Base-by-base conservation (phyloP, 2,113 vertebrate species). In the Speoplatyrhinus poulsoni region DNA sequence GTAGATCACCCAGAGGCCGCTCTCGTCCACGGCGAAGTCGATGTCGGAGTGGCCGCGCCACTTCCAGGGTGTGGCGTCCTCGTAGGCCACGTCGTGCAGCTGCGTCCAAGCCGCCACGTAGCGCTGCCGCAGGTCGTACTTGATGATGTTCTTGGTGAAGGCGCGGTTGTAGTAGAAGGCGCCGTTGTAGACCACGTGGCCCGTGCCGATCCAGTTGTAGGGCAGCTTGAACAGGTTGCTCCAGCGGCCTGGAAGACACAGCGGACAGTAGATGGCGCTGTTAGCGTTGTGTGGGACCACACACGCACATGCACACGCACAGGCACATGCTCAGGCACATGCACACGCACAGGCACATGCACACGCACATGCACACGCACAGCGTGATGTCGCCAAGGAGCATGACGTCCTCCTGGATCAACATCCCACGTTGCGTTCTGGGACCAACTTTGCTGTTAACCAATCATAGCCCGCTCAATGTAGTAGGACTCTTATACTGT, bases 141-240 rank as follows among this genome's bases (percentile, higher is more conserved):
- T 99, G 88, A 99, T 99, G 87, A 99, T 97, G 90, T 99, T 98
- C 89, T 96, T 96, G 87, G 97, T 99, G 92, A 99, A 99, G 82
- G 98, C 97, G 0, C 96, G 92, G 92, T 99, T 98, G 91, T 99
- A 99, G 90, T 96, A 99, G 86, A 99, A 99, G 55, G 96, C 94
- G 0, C 96, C 96, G 1, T 88, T 94, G 85, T 95, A 99, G 17
- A 99, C 95, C 82, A 98, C 98, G 0, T 99, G 98, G 33, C 98
- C 98, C 0, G 98, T 99, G 77, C 98, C 98, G 0, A 98, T 98
- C 96, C 97, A 99, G 90, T 96, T 99, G 89, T 99, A 99, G 1
- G 98, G 98, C 61, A 99, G 92, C 78, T 99, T 99, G 89, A 95
- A 99, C 71, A 97, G 92, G 84, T 99, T 99, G 83, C 96, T 99